Percentiles rank a stretch among this genome's conserved stretches.
phyloP scores from a whole-genome alignment of 1,140 invertebrate genomes.

The Dolichoris vasculosae region DNA sequence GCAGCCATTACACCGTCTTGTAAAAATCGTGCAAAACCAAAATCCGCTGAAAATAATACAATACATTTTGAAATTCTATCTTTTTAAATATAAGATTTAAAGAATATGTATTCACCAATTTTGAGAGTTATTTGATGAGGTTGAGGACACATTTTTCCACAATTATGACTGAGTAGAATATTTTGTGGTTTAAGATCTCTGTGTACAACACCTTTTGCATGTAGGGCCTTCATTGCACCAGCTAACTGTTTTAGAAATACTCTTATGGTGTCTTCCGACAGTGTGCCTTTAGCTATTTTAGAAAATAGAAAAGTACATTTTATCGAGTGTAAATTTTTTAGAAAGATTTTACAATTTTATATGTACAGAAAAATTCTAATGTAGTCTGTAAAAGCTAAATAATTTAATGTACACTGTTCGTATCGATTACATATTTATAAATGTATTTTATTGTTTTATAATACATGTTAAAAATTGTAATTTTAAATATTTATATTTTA shows the following conservation, averaged over 20 bases:
- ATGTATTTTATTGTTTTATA: conserved; percentile 18
- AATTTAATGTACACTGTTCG: no score
- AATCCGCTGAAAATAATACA: conserved; percentile 88
- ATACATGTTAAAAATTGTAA: conserved; percentile 12
- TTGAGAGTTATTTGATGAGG: conserved; percentile 95
- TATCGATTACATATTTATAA: no score
- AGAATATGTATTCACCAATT: conserved; percentile 81
- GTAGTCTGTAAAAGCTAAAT: background rate
- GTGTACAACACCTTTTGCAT: conserved; percentile 98
- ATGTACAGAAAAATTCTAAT: background rate
- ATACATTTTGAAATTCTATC: conserved; percentile 19
- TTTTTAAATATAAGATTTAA: background rate
- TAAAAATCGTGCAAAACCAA: conserved; percentile 98
- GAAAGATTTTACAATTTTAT: background rate
- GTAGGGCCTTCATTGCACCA: conserved; percentile 96
- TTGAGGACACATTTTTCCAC: conserved; percentile 85
- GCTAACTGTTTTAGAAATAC: conserved; percentile 96
- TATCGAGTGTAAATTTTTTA: no score
- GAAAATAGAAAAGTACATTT: no score
- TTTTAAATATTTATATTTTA: background rate
- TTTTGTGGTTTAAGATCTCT: conserved; percentile 99
- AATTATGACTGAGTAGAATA: conserved; percentile 91
- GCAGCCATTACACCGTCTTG: conserved; percentile 99
- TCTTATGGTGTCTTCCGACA: conserved; percentile 97
- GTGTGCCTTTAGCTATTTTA: conserved; percentile 85